Evolutionary conservation across 1,140 invertebrate species (phyloP), one percentile per base, ranked within the genome.

Genomic region (Eupeodes corollae): DNA sequence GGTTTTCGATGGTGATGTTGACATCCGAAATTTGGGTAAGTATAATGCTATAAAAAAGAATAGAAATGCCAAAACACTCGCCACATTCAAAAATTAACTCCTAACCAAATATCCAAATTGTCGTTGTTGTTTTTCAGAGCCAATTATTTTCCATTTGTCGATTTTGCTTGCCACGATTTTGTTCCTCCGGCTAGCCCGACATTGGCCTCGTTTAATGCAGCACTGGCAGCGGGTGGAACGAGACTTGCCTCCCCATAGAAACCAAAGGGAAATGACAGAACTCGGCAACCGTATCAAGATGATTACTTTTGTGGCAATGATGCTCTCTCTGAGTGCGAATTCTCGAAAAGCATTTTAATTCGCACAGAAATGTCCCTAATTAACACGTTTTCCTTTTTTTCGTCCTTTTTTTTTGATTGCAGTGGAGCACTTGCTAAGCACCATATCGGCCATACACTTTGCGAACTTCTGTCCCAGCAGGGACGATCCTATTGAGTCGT

Each of bases 381-480:
- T n/a, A n/a, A n/a, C n/a, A n/a, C n/a, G n/a, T n/a, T n/a, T n/a
- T n/a, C n/a, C n/a, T n/a, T n/a, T n/a, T n/a, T n/a, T n/a, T n/a
- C n/a, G n/a, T 40, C 6, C 26, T 13, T 12, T 45, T 47, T 21
- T 26, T 26, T 18, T 15, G n/a, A 14, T 54, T 52, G 2, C 46
- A 65, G 62, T 57, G 48, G 63, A 66, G 40, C 63, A 65, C 44
- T 34, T 67, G 38, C 48, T 67, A n/a, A 63, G 59, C 48, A 63
- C 61, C n/a, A 56, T 67, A 6, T 54, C 63, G 1, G 50, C 38
- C 5, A 55, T 67, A 3, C 61, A 57, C 21, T 53, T 53, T 31
- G 59, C 50, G 12, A 51, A 62, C 34, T 52, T 55, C 32, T 67
- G 63, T 38, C 60, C 62, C 0, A 18, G 32, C 9, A 40, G 52